Conservation (phyloP, 1,140 invertebrate species). For the Dreissena polymorpha region DNA sequence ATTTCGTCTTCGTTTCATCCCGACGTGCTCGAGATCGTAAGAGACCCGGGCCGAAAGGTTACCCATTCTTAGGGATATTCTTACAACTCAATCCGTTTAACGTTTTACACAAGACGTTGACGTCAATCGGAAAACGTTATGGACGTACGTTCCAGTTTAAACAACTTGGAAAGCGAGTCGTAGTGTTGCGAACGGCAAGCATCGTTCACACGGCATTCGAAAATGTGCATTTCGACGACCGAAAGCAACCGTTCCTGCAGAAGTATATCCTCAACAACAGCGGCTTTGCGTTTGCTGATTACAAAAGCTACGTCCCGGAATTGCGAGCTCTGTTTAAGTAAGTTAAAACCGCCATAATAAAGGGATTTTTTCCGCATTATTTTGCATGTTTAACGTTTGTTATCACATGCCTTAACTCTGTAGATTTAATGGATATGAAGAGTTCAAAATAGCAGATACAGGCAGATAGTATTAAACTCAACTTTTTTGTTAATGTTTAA, state of each 20-base stretch:
- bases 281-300: slow-evolving; percentile 43
- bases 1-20: no score
- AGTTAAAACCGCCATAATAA: slow-evolving; percentile 1
- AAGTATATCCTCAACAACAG: slow-evolving; percentile 23
- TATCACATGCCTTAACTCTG: neutral
- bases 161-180: slow-evolving; percentile 26
- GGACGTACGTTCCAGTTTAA: slow-evolving; percentile 31
- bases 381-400: neutral
- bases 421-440: neutral
- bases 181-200: slow-evolving; percentile 25
- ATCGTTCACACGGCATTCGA: slow-evolving; percentile 20
- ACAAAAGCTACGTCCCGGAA: slow-evolving; percentile 15
- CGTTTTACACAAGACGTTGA: slow-evolving; percentile 33
- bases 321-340: slow-evolving; percentile 33
- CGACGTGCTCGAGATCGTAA: neutral
- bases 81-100: slow-evolving; percentile 26
- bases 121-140: slow-evolving; percentile 22
- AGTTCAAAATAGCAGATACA: no score
- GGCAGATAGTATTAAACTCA: no score
- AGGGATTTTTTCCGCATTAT: neutral
- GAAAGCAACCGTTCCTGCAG: slow-evolving; percentile 34
- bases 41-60: slow-evolving; percentile 19
- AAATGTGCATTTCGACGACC: neutral
- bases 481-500: no score
- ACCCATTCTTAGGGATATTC: slow-evolving; percentile 32